Percentiles rank a stretch among this genome's conserved stretches.
phyloP scores from a whole-genome alignment of 2,113 vertebrate species.

The Lophius piscatorius region DNA sequence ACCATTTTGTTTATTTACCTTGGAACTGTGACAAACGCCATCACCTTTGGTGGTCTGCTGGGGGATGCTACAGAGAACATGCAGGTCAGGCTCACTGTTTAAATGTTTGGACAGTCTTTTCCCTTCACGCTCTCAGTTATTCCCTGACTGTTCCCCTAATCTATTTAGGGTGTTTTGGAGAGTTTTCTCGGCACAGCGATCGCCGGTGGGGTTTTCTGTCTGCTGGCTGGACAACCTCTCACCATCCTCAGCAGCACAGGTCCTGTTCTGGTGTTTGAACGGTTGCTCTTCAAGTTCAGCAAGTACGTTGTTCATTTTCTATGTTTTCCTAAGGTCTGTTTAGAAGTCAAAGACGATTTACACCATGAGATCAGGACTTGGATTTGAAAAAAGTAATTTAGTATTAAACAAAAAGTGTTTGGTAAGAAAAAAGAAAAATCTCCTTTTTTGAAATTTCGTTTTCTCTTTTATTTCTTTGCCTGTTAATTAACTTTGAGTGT shows the following conservation, averaged over 20 bases:
- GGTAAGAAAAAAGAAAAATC: too few relatives aligned
- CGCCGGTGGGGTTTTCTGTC: slow-evolving; percentile 90
- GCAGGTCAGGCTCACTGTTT: slow-evolving; percentile 84
- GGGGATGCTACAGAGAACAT: slow-evolving; percentile 98
- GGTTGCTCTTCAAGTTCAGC: slow-evolving; percentile 98
- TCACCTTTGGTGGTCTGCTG: slow-evolving; percentile 96
- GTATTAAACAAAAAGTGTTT: too few relatives aligned
- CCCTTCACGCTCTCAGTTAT: not conserved
- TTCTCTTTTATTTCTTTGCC: too few relatives aligned
- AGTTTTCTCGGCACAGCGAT: slow-evolving; percentile 97
- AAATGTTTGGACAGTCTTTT: not conserved
- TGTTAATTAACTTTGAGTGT: too few relatives aligned
- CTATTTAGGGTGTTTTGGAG: slow-evolving; percentile 91
- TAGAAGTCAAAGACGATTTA: too few relatives aligned
- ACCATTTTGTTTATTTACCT: slow-evolving; percentile 97
- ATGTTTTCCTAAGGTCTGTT: too few relatives aligned
- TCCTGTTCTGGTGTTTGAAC: slow-evolving; percentile 95
- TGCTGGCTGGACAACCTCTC: slow-evolving; percentile 93
- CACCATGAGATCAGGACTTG: too few relatives aligned
- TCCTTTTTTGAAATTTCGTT: too few relatives aligned
- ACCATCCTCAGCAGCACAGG: slow-evolving; percentile 98
- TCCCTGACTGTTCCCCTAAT: not conserved
- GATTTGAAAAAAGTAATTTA: too few relatives aligned
- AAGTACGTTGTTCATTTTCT: slow-evolving; percentile 79
- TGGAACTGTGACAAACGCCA: slow-evolving; percentile 97